Conservation (phyloP, 2,113 vertebrate genomes). For the Nycticryphes semicollaris region DNA sequence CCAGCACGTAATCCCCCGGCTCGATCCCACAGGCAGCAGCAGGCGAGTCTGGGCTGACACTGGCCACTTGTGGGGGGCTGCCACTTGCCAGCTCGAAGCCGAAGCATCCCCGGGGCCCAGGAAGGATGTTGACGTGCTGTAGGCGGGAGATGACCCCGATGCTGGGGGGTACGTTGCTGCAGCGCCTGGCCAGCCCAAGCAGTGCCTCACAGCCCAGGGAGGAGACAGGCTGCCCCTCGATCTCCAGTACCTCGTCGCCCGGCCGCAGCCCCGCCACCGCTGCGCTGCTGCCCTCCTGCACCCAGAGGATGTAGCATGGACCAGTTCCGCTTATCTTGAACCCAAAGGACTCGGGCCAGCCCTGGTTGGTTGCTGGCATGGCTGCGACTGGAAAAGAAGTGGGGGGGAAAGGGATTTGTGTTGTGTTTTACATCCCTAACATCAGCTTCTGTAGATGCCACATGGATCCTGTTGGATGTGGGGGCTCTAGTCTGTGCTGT, state of each 20-base stretch:
- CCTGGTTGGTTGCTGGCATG: conserved; percentile 90
- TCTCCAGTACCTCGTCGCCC: conserved; percentile 93
- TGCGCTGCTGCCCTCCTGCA: conserved; percentile 92
- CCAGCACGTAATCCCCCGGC: conserved; percentile 84
- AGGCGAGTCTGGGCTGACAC: conserved; percentile 79
- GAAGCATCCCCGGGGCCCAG: conserved; percentile 73
- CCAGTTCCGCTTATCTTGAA: conserved; percentile 88
- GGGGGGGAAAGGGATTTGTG: not conserved
- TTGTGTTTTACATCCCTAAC: accelerated
- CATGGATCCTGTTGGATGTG: accelerated
- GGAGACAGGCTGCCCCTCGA: conserved; percentile 90
- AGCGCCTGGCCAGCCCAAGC: conserved; percentile 81
- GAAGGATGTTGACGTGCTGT: conserved; percentile 78
- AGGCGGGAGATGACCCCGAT: conserved; percentile 92
- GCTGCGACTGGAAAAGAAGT: conserved; percentile 72
- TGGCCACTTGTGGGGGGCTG: conserved; percentile 82
- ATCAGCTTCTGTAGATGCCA: not conserved
- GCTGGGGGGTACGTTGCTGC: conserved; percentile 90
- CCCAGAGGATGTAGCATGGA: conserved; percentile 91
- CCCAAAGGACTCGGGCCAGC: conserved; percentile 95
- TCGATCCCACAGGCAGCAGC: conserved; percentile 81
- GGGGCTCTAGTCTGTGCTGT: no score
- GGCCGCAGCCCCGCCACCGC: conserved; percentile 86
- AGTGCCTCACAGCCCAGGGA: conserved; percentile 79
- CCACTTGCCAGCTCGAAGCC: conserved; percentile 81